These are phyloP conservation scores for Thunnus thynnus DNA, from an alignment of 2,113 vertebrate genomes.

Conservation along the genomic window DNA sequence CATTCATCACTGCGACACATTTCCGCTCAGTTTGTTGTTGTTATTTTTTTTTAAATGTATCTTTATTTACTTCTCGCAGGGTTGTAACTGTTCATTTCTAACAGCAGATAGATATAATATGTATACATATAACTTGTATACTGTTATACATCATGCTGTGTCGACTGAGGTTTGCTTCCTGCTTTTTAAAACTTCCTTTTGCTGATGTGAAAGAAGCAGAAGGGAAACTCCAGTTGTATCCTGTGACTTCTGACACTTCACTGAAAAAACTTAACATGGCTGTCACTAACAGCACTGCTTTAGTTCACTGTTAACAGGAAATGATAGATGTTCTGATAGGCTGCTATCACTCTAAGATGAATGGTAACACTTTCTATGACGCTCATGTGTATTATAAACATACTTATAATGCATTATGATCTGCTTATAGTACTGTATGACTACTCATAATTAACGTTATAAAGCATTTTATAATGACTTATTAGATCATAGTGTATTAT, in stretches of 20 bases:
- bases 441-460: no score
- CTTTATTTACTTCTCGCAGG: fast-evolving
- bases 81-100: not conserved
- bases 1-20: not conserved
- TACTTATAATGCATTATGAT: no score
- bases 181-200: conserved; percentile 77
- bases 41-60: not conserved
- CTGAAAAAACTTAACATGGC: not conserved
- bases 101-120: no score
- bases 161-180: conserved; percentile 72
- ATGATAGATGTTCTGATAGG: no score
- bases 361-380: no score
- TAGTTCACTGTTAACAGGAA: no score
- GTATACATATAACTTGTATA: no score
- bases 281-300: not conserved
- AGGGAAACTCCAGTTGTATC: conserved; percentile 53
- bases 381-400: no score
- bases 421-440: no score
- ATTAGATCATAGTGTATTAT: no score
- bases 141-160: conserved; percentile 8
- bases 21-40: not conserved
- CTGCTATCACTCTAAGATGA: no score
- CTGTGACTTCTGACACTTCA: not conserved
- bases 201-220: conserved; percentile 61
- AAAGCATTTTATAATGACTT: no score